phyloP scores from a whole-genome alignment of 2,888 invertebrate genomes.

The Marronus borbonicus region DNA sequence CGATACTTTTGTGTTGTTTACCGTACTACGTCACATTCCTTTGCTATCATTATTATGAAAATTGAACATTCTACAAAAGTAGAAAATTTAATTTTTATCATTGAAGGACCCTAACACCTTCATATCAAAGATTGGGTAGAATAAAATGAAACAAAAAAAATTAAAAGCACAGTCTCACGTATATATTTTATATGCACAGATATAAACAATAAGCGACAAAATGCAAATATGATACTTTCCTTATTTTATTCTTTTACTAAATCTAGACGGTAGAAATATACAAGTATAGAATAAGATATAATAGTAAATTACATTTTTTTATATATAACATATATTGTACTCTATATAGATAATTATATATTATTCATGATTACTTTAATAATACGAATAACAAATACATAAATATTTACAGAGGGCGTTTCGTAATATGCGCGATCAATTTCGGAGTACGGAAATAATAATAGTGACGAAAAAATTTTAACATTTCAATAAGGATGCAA shows the following conservation, averaged over 20 bases:
- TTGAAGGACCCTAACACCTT: too few species aligned
- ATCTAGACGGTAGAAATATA: slow-evolving; percentile 49
- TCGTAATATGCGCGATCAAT: too few species aligned
- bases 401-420: neutral
- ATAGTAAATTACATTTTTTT: slow-evolving; percentile 47
- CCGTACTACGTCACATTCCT: too few species aligned
- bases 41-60: too few species aligned
- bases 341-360: slow-evolving; percentile 29
- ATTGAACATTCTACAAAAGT: too few species aligned
- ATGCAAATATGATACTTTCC: slow-evolving; percentile 43
- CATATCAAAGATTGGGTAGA: too few species aligned
- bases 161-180: slow-evolving; percentile 31
- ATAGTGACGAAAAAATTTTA: too few species aligned
- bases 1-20: too few species aligned
- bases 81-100: too few species aligned
- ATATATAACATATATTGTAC: slow-evolving; percentile 10
- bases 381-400: neutral
- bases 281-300: slow-evolving; percentile 34
- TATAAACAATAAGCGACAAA: slow-evolving; percentile 45
- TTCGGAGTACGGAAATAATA: too few species aligned
- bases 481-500: too few species aligned
- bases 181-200: slow-evolving; percentile 16
- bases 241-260: slow-evolving; percentile 30
- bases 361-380: slow-evolving; percentile 9
- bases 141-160: neutral